These are phyloP conservation scores for Apodemia zela DNA, from an alignment of 2,888 invertebrate genomes.

Conservation along the genomic window DNA sequence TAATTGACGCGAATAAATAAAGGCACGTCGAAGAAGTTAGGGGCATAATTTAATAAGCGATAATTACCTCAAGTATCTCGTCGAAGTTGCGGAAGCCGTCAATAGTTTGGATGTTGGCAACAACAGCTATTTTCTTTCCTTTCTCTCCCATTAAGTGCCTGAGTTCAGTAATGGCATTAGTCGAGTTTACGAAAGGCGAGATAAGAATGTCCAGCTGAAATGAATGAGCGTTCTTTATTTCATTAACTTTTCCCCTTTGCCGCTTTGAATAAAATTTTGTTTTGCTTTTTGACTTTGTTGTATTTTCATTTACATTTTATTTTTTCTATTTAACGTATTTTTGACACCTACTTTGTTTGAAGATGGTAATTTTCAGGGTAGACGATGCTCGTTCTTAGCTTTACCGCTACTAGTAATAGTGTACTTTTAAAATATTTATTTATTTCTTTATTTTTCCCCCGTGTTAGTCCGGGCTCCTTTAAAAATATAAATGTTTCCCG, in stretches of 20 bases:
- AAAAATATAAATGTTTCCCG: too few species aligned
- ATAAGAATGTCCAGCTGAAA: constrained; percentile 64
- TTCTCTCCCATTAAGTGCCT: constrained; percentile 56
- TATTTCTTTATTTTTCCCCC: too few species aligned
- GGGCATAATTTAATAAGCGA: constrained; percentile 19
- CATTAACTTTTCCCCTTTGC: constrained; percentile 26
- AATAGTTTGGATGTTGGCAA: constrained; percentile 63
- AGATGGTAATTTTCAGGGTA: too few species aligned
- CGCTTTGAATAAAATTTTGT: constrained; percentile 21
- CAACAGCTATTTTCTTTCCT: constrained; percentile 60
- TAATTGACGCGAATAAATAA: constrained; percentile 14
- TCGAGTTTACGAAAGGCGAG: constrained; percentile 52
- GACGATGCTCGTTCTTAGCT: too few species aligned
- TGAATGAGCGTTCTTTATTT: constrained; percentile 30
- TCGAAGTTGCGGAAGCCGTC: constrained; percentile 60
- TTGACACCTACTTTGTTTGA: too few species aligned
- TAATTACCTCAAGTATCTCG: constrained; percentile 52
- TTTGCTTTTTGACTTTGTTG: constrained; percentile 22
- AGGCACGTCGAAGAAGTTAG: constrained; percentile 11
- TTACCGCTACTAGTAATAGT: too few species aligned
- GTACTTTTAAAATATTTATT: too few species aligned
- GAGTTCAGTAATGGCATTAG: constrained; percentile 46
- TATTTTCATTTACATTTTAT: background rate
- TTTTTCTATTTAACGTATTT: background rate
- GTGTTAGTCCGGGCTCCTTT: too few species aligned